phyloP scores from a whole-genome alignment of 2,113 vertebrate species.

The Gallinago paraguaiae region DNA sequence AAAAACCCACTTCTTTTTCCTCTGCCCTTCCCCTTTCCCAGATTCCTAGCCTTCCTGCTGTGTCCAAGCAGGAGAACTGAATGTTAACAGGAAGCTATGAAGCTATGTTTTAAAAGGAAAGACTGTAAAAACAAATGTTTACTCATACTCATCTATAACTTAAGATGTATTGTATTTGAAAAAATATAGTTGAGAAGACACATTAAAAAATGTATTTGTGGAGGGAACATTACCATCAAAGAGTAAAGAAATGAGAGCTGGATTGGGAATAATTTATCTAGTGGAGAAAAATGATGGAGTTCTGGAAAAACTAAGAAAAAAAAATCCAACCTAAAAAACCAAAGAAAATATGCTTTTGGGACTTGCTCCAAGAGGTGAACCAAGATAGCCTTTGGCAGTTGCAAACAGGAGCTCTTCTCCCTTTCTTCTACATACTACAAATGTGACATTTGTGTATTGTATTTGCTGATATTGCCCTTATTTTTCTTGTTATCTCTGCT shows the following conservation, averaged over 20 bases:
- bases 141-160: background rate
- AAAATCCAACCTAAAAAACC: background rate
- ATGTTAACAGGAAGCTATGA: background rate
- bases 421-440: background rate
- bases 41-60: background rate
- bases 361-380: background rate
- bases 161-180: background rate
- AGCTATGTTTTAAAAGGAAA: background rate
- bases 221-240: background rate
- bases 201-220: background rate
- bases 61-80: background rate
- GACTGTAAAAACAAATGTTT: background rate
- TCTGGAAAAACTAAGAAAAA: background rate
- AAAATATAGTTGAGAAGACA: background rate
- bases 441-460: accelerated
- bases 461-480: background rate
- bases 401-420: background rate
- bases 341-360: background rate
- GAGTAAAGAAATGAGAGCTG: background rate
- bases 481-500: background rate
- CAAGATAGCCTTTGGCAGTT: background rate
- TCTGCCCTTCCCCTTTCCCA: background rate
- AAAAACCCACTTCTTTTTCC: background rate
- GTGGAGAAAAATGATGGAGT: background rate
- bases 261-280: background rate